Evolutionary conservation across 2,113 vertebrate genomes (phyloP).

Genomic region (Phocoena phocoena): DNA sequence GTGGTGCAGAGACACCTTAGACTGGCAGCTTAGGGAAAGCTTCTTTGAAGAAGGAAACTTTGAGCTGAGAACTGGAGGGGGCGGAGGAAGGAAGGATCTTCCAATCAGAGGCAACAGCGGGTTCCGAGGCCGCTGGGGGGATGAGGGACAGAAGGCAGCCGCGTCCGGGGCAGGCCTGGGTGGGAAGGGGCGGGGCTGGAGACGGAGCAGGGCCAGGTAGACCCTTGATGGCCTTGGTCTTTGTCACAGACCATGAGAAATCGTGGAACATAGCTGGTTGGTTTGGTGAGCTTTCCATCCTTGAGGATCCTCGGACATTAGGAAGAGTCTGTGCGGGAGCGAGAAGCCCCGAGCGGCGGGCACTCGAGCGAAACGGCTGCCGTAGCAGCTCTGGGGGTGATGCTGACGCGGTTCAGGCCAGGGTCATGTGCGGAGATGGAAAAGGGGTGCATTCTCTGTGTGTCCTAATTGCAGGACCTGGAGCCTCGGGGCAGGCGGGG

Average conservation of each 20-base stretch:
- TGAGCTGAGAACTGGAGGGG: neutral
- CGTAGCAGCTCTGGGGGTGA: no score
- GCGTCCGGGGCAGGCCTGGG: fast-evolving
- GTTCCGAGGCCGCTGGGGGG: neutral
- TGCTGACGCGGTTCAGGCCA: neutral
- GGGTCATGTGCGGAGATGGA: no score
- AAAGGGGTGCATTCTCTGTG: fast-evolving
- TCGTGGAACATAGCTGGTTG: neutral
- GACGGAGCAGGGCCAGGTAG: no score
- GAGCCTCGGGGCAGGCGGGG: neutral
- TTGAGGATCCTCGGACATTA: neutral
- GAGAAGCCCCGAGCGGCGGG: no score
- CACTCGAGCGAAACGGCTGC: no score
- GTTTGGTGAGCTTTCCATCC: neutral
- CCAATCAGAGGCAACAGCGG: neutral
- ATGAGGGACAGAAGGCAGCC: no score
- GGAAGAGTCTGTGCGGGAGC: neutral
- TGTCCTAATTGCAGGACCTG: neutral
- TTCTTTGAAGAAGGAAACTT: neutral
- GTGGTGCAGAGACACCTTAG: neutral
- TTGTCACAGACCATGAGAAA: neutral
- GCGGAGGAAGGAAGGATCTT: neutral
- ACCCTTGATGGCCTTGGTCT: neutral
- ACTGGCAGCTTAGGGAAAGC: neutral
- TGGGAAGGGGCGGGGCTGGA: neutral